Base-by-base conservation (phyloP, 2,888 invertebrate species). In the Cryptocephalus primarius region DNA sequence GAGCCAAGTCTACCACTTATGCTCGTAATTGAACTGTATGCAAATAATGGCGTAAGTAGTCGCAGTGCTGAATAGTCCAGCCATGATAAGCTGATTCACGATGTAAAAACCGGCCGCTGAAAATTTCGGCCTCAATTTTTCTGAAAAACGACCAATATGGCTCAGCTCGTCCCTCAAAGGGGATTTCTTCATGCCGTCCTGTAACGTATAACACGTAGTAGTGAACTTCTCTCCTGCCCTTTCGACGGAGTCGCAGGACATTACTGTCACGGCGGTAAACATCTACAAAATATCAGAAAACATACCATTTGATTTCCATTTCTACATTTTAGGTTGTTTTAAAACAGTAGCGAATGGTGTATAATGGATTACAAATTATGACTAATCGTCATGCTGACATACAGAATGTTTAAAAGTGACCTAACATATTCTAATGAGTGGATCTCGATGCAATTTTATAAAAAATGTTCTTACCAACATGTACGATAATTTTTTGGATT, bases 241-340 rank as follows among this genome's bases (percentile, higher is more conserved):
- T 32, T 49, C 49, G 1, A 49, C 43, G 8, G 44, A 41, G 36
- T 49, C 52, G 14, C 52, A 52, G 2, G 49, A 34, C 46, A 49
- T 49, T 13, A 48, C 36, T 32, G 46, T 34, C 8, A 39, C 34
- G 9, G 42, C 12, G 8, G 45, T 41, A 8, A 40, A 13, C 13
- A 49, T 39, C 51, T 51, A 33, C 43, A 51, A 48, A n/a, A 36
- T 31, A 43, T 38, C 1, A 22, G 22, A 22, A 22, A 22, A 22
- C 22, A 22, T 22, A 22, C 6, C 2, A 22, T 22, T n/a, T n/a
- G n/a, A n/a, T n/a, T n/a, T n/a, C n/a, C n/a, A n/a, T n/a, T n/a
- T n/a, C 3, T 22, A 22, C 22, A 6, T 22, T 22, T 2, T 22
- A 22, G 22, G 22, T 22, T 4, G 22, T 22, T 22, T 22, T 22